Percentiles rank a stretch among this genome's conserved stretches.
These are phyloP conservation scores for Phasia obesa DNA, from an alignment of 2,888 invertebrate species.

Conservation along the genomic window DNA sequence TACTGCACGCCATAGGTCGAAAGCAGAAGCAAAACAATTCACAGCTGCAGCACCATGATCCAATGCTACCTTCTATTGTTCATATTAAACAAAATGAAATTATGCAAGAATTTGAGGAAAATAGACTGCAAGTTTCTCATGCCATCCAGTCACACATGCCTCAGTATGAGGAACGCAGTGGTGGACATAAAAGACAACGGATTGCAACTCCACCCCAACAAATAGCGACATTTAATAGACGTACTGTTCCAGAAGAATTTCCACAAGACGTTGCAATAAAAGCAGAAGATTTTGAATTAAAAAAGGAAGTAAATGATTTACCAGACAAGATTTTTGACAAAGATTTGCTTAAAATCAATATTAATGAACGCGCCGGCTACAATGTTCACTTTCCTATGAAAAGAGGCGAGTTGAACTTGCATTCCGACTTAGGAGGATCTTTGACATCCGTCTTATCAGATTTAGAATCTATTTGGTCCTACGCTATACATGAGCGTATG, in stretches of 20 bases:
- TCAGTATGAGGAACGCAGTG: constrained; percentile 84
- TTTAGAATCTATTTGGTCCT: constrained; percentile 93
- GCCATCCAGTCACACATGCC: constrained; percentile 93
- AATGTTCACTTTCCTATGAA: constrained; percentile 95
- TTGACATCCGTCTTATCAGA: constrained; percentile 92
- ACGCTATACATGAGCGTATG: constrained; percentile 89
- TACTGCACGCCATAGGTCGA: constrained; percentile 86
- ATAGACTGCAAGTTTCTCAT: constrained; percentile 91
- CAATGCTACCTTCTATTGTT: constrained; percentile 74
- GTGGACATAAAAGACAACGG: constrained; percentile 86
- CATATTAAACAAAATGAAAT: constrained; percentile 82
- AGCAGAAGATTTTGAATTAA: constrained; percentile 2
- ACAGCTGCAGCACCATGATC: constrained; percentile 72
- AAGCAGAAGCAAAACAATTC: constrained; percentile 74
- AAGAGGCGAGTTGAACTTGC: constrained; percentile 94
- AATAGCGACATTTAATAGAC: constrained; percentile 92
- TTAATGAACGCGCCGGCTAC: constrained; percentile 86
- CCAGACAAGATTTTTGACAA: constrained; percentile 74
- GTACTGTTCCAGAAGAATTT: constrained; percentile 88
- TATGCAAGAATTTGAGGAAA: constrained; percentile 91
- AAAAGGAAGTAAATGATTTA: neutral
- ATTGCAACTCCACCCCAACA: constrained; percentile 94
- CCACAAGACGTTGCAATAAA: constrained; percentile 72
- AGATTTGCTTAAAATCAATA: constrained; percentile 74
- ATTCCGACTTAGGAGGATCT: constrained; percentile 92